Conservation (phyloP, 2,797 vertebrate genomes). For the Dermochelys coriacea region DNA sequence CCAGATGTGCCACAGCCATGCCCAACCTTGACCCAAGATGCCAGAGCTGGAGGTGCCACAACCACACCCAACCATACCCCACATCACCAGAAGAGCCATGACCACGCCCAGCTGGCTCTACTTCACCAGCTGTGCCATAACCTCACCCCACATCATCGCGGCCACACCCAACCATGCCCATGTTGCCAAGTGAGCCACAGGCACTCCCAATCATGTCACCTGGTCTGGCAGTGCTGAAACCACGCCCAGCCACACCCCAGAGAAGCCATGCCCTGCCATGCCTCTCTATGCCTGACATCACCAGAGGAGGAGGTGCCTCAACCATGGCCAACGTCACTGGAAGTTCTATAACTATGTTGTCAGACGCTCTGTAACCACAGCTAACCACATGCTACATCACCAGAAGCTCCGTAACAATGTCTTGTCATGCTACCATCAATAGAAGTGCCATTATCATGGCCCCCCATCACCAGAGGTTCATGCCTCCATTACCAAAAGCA, state of each 20-base stretch:
- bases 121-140: background rate
- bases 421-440: background rate
- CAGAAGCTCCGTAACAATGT: background rate
- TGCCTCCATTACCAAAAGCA: no score
- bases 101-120: background rate
- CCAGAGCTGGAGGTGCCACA: background rate
- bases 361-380: background rate
- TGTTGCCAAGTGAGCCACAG: background rate
- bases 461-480: no score
- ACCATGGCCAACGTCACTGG: background rate
- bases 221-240: no score
- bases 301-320: no score
- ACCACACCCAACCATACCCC: background rate
- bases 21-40: background rate
- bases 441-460: background rate
- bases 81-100: no score
- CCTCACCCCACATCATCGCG: background rate
- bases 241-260: background rate
- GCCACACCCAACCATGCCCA: background rate
- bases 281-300: background rate
- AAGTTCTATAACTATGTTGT: background rate
- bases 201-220: background rate
- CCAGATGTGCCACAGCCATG: background rate
- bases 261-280: background rate
- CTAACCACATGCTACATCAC: background rate